Evolutionary conservation across 64 coral and sea anemone species (phyloP), one percentile per base, ranked within the genome.

Genomic region (Dendrophyllia cribrosa): DNA sequence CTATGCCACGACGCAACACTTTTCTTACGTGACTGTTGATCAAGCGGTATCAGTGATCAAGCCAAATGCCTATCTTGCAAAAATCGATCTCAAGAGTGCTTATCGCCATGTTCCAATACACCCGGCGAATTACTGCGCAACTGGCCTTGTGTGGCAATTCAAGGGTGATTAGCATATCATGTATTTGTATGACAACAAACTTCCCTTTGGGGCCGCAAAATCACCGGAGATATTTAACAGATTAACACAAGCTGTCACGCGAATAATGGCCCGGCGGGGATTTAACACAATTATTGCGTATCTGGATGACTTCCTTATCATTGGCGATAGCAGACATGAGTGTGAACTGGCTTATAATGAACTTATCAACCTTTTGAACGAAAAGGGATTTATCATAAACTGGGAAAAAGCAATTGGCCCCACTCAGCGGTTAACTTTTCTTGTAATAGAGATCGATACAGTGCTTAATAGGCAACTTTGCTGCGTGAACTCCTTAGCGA

Each of bases 291-390:
- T 91, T 34, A 43, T 75, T 23, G 89, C 69, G 4, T 91, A 91
- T 74, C 68, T 91, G 9, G 89, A 91, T 67, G 89, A 91, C 65
- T 91, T 91, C 51, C 79, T 91, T 83, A 78, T 94, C 24, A 85
- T 89, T 59, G 72, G 86, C 72, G 67, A 89, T 66, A 89, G 58
- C 86, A 75, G 45, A 48, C 66, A 20, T 49, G 72, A 75, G 72
- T 51, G 72, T 16, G 72, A 75, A 75, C 34, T 26, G 14, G 90
- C 81, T 26, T 92, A 86, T 70, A 43, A 92, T 20, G 72, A 81
- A 59, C 81, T 86, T 72, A 43, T 75, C 82, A 23, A 82, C 61
- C 89, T 91, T 78, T 34, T 91, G 51, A 59, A 20, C 50, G 68
- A 85, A 72, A 67, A 75, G 53, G 89, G 88, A 8, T 91, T 20